Evolutionary conservation across 1,140 invertebrate species (phyloP), one percentile per base, ranked within the genome.

Genomic region (Hylaeus volcanicus): DNA sequence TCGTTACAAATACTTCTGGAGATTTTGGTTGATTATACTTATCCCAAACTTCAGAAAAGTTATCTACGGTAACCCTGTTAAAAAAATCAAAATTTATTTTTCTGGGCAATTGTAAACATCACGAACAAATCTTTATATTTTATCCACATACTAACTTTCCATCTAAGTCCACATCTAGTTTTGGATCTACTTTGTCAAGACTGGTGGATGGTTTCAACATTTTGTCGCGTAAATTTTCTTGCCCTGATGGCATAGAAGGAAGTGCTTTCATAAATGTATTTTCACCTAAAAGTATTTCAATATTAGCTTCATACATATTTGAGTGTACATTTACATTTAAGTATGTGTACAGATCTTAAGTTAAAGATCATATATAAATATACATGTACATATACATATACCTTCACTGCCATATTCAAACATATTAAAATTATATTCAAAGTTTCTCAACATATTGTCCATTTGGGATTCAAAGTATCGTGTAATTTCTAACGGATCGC

Each of bases 91-190:
- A 12, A 43, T n/a, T 68, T 58, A 39, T 53, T n/a, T 60, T 3
- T 8, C 12, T 70, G 26, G 1, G 1, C 5, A 63, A 11, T 64
- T 64, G 12, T 14, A 55, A 45, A 63, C 39, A 56, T 72, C 9
- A 51, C 26, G 51, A 65, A 3, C 3, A n/a, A 74, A 78, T 75
- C 77, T 63, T 65, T 63, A 70, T 74, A 43, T 48, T 58, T 73
- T 26, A 81, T 73, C 79, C 69, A 15, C 64, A 69, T 43, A 81
- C 93, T 88, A 91, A 94, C 94, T 93, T 93, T 92, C 93, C 93
- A 92, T 95, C 94, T 53, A 95, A 81, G 89, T 94, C 93, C 66
- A 82, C 77, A 89, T 95, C 94, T 43, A 84, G 56, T 87, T 92
- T 93, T 14, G 63, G 8, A 70, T n/a, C 53, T 12, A 88, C 74